Conservation (phyloP, 2,113 vertebrate species). For the Centropus bengalensis region DNA sequence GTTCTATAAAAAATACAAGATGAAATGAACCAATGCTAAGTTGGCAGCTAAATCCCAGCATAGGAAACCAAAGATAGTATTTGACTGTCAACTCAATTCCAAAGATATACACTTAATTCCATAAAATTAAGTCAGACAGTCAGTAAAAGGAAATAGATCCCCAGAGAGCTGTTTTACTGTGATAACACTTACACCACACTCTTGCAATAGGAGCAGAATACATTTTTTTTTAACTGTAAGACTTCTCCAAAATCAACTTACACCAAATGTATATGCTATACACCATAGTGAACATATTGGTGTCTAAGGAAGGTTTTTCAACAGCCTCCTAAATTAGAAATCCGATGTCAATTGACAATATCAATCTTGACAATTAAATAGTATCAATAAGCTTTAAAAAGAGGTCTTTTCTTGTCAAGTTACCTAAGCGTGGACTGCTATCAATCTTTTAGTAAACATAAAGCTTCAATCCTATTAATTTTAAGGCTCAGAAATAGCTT, state of each 20-base stretch:
- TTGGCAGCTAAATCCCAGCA: background rate
- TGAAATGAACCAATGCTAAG: background rate
- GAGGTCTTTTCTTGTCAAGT: background rate
- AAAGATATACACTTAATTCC: background rate
- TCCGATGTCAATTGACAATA: background rate
- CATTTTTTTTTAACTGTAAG: background rate
- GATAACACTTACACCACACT: background rate
- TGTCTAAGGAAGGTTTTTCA: background rate
- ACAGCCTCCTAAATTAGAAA: background rate
- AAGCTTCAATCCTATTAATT: background rate
- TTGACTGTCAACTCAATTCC: slow-evolving; percentile 5
- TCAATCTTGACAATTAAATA: background rate
- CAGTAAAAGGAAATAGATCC: background rate
- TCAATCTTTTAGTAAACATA: background rate
- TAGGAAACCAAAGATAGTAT: background rate
- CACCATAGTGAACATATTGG: rapidly evolving
- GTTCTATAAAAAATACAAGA: background rate
- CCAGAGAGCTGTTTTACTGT: background rate
- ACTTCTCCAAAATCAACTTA: background rate
- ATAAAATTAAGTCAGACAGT: background rate
- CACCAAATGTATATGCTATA: background rate
- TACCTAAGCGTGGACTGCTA: background rate
- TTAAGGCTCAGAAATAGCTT: background rate
- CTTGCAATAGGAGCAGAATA: background rate
- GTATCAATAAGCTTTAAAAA: background rate